Conservation (phyloP, 2,113 vertebrate genomes). For the Euleptes europaea region DNA sequence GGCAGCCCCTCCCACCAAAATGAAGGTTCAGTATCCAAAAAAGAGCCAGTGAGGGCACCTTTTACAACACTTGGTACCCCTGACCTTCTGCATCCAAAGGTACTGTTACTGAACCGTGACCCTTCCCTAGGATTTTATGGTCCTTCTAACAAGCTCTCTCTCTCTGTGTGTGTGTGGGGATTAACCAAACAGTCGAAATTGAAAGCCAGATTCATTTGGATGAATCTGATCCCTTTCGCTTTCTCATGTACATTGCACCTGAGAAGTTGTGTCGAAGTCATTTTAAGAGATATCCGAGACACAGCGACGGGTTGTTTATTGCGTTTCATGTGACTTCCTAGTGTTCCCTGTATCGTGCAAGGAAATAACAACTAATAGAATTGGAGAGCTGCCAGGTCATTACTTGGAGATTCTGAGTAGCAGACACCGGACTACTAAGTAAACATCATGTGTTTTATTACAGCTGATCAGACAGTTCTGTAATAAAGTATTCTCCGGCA, state of each 20-base stretch:
- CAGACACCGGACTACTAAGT: not conserved
- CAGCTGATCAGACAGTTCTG: conserved; percentile 15
- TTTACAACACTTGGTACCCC: too few species aligned
- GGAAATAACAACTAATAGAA: not conserved
- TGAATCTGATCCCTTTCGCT: not conserved
- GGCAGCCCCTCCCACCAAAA: too few species aligned
- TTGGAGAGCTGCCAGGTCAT: not conserved
- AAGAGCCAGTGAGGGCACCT: too few species aligned
- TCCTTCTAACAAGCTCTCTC: too few species aligned
- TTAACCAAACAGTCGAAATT: not conserved
- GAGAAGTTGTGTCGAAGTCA: not conserved
- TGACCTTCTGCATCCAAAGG: too few species aligned
- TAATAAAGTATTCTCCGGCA: conserved; percentile 6
- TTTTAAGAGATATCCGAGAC: not conserved
- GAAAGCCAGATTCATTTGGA: not conserved
- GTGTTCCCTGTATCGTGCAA: not conserved
- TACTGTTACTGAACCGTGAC: too few species aligned
- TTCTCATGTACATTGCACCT: not conserved
- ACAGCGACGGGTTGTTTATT: not conserved
- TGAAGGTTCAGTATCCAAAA: too few species aligned
- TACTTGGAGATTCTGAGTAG: not conserved
- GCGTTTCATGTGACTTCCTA: not conserved
- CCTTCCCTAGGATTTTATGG: too few species aligned
- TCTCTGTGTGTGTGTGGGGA: too few species aligned
- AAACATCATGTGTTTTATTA: conserved; percentile 30